Base-by-base conservation (phyloP, 2,888 invertebrate genomes). In the Priocnemis perturbator region DNA sequence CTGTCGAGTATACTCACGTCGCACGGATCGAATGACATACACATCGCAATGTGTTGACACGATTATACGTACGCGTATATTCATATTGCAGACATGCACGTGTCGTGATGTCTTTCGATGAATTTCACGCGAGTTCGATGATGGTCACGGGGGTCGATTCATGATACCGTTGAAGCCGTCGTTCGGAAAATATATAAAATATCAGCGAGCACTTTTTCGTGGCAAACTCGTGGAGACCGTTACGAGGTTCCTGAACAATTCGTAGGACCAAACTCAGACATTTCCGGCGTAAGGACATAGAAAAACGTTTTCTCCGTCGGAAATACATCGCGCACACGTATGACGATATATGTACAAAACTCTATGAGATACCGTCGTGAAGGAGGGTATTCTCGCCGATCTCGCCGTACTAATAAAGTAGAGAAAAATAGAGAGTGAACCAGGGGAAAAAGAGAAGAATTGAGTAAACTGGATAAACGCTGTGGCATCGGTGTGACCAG, bases 281-380 rank as follows among this genome's bases (percentile, higher is more conserved):
- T 14, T 23, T 23, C 30, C 21, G 52, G 15, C n/a, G 7, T 67
- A 37, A 37, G 58, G 48, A 47, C 37, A 69, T 71, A 71, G 69
- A 76, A 81, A 74, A 72, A 66, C 23, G 62, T 62, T n/a, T n/a
- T n/a, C 58, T 37, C 23, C 30, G 47, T 17, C 19, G 15, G n/a
- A n/a, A 15, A 71, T 26, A 26, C 26, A 26, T 5, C 26, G 37
- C 11, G 37, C 44, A 30, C 57, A 15, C 37, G 50, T 65, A 44
- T 37, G 63, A 23, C 20, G 64, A 37, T 76, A 72, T 77, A 77
- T 67, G 63, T 74, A 73, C 61, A 72, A 74, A 73, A 74, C 57
- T 67, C 60, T 69, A 65, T 60, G 64, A 76, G 58, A 71, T 67
- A 50, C 45, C 62, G 26, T 37, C 63, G 56, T 58, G 60, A 48